Percentiles rank a stretch among this genome's conserved stretches.
Evolutionary conservation across 2,113 vertebrate genomes (phyloP).

Genomic region (Urocynchramus pylzowi): DNA sequence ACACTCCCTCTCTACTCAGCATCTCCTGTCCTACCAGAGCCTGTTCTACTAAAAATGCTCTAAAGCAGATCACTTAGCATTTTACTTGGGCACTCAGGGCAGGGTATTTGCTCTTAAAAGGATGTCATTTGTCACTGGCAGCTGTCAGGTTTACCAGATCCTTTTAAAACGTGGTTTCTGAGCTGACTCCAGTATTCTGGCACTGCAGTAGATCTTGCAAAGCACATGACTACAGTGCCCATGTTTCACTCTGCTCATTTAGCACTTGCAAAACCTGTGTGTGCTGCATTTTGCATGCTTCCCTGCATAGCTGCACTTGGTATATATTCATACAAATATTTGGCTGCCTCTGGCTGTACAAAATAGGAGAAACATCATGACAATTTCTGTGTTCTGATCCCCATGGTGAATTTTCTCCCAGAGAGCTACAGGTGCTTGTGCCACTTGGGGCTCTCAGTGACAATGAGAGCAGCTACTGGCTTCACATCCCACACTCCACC

Average conservation of each 20-base stretch:
- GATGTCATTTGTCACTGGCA: background rate
- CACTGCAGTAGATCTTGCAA: background rate
- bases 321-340: background rate
- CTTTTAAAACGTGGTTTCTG: background rate
- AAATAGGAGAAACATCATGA: background rate
- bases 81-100: background rate
- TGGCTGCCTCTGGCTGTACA: background rate
- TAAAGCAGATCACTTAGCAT: background rate
- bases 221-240: rapidly evolving
- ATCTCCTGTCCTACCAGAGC: background rate
- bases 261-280: background rate
- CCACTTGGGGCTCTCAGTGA: background rate
- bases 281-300: background rate
- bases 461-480: background rate
- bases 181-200: background rate
- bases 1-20: background rate
- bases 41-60: background rate
- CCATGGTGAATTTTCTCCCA: background rate
- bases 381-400: background rate
- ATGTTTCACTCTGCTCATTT: background rate
- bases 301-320: background rate
- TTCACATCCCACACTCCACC: background rate
- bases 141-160: background rate
- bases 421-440: background rate
- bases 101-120: background rate